Conservation (phyloP, 2,888 invertebrate genomes). For the Dolomedes plantarius region DNA sequence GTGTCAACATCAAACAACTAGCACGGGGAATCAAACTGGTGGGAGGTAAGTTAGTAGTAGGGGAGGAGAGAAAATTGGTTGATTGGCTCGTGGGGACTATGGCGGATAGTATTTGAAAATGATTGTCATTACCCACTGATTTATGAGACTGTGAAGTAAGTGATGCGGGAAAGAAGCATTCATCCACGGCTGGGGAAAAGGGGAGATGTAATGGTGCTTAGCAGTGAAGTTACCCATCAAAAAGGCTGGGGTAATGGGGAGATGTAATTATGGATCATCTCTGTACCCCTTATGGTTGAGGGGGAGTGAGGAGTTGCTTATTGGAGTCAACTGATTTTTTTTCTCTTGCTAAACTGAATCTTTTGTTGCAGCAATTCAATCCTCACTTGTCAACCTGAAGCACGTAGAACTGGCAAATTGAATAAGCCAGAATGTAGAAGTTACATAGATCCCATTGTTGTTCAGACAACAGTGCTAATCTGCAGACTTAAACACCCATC, state of each 20-base stretch:
- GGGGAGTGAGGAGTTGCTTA: conserved; percentile 13
- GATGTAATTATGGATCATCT: conserved; percentile 62
- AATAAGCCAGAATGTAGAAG: conserved; percentile 28
- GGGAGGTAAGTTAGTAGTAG: background rate
- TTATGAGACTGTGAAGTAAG: conserved; percentile 65
- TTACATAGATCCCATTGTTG: background rate
- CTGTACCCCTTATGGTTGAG: background rate
- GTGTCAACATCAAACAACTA: conserved; percentile 56
- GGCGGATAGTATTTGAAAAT: conserved; percentile 44
- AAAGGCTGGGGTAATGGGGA: conserved; percentile 18
- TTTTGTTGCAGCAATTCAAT: conserved; percentile 53
- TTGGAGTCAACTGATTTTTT: conserved; percentile 53
- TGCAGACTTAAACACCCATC: background rate
- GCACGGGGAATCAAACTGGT: conserved; percentile 15
- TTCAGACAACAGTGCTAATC: background rate
- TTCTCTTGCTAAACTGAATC: conserved; percentile 23
- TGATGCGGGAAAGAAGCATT: conserved; percentile 53
- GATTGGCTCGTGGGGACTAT: conserved; percentile 34
- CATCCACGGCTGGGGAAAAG: background rate
- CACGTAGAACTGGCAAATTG: conserved; percentile 52
- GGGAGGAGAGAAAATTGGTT: conserved; percentile 32
- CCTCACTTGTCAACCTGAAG: conserved; percentile 29
- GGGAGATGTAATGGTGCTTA: conserved; percentile 43
- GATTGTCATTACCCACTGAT: conserved; percentile 52
- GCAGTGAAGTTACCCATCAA: conserved; percentile 54